Evolutionary conservation across 30 jellyfish, hydroid and myxozoan species (phyloP).

Genomic region (Hydra vulgaris): DNA sequence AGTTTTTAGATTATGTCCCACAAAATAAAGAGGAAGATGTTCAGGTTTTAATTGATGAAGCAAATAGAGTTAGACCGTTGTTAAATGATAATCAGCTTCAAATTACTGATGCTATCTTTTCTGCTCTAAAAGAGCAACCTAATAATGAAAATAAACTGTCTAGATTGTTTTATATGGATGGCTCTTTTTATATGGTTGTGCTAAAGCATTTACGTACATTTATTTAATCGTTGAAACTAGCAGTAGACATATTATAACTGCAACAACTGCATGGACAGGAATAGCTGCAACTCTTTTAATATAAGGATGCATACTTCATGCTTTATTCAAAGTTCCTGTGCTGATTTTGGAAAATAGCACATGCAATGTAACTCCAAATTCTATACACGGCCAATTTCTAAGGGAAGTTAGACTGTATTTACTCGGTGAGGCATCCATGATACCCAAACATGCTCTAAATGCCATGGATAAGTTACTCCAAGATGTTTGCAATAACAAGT

Average conservation of each 20-base stretch:
- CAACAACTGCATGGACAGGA: constrained; percentile 53
- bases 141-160: neutral
- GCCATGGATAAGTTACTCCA: constrained; percentile 29
- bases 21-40: neutral
- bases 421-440: constrained; percentile 37
- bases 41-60: constrained; percentile 1
- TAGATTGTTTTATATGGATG: constrained; percentile 34
- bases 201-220: constrained; percentile 34
- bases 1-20: neutral
- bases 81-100: constrained; percentile 21
- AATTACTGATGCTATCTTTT: constrained; percentile 17
- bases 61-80: constrained; percentile 11
- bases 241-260: constrained; percentile 31
- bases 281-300: constrained; percentile 52
- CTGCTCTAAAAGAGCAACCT: neutral
- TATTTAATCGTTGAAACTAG: constrained; percentile 8
- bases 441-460: constrained; percentile 36
- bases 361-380: constrained; percentile 9
- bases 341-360: constrained; percentile 13
- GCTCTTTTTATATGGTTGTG: constrained; percentile 54
- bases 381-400: constrained; percentile 26
- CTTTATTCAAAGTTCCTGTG: constrained; percentile 31
- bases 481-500: constrained; percentile 19
- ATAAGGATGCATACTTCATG: constrained; percentile 41
- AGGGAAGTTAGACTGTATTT: constrained; percentile 15